Base-by-base conservation (phyloP, 2,113 vertebrate species). In the Hypanus sabinus region DNA sequence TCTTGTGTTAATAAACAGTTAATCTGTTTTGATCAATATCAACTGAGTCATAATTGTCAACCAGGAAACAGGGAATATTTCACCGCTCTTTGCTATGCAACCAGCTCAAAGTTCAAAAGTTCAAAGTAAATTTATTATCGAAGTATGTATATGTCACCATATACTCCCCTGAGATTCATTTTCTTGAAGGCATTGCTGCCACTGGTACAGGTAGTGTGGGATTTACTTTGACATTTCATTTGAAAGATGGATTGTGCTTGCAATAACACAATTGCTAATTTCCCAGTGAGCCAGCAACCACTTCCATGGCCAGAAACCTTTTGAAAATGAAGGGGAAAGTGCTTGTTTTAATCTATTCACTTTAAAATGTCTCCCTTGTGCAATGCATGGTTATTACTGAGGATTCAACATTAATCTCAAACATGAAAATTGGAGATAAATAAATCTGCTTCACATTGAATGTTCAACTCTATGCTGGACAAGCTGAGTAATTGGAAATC, bases 401-500 rank as follows among this genome's bases (percentile, higher is more conserved):
- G 36, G 24, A 38, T 55, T 46, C 0, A 38, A 11, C 20, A 24
- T 46, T 93, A 93, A 93, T 93, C 73, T 75, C 91, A 73, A 68
- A 93, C 90, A 71, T 46, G 68, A 93, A 73, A 75, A 73, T 36
- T 75, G 38, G 70, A 73, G 91, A 38, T 90, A 90, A 90, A n/a
- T 90, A 90, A 90, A 90, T 65, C 33, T 90, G 60, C 60, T 90
- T 90, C 85, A 90, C 30, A 33, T 90, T 62, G 62, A 90, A 90
- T 75, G 91, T 24, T 73, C 36, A 46, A 30, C 27, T 93, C 73
- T 68, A 73, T 93, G 36, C 33, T 16, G n/a, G 70, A 46, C 36
- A 75, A 73, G 27, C 22, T 46, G 70, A 30, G 91, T 55, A 93
- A 93, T 73, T 71, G 71, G 70, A 93, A 73, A 93, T 75, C 91